Evolutionary conservation across 2,797 vertebrate genomes (phyloP).

Genomic region (Chelon labrosus): DNA sequence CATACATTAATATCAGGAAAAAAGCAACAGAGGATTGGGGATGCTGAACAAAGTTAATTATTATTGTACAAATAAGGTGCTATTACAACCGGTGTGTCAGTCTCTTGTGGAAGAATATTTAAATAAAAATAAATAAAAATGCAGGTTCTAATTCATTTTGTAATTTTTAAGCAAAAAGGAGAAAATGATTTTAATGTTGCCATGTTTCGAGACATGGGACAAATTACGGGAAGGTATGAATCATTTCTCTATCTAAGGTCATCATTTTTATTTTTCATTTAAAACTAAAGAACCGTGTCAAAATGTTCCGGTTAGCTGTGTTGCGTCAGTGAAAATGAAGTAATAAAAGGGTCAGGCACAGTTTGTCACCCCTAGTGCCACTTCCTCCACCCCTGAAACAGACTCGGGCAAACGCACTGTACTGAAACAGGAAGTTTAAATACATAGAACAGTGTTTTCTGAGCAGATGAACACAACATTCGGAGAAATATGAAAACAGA

Average conservation of each 20-base stretch:
- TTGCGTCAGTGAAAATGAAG: not conserved
- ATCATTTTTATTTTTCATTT: not conserved
- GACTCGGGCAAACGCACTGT: not conserved
- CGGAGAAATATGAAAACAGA: constrained; percentile 35
- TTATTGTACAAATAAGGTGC: not conserved
- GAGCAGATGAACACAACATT: constrained; percentile 28
- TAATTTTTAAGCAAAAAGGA: not conserved
- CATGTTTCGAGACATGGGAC: not conserved
- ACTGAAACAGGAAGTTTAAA: constrained; percentile 15
- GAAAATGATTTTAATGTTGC: not conserved
- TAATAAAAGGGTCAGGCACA: not conserved
- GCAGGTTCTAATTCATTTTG: not conserved
- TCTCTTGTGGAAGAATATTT: not conserved
- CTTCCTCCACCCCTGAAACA: not conserved
- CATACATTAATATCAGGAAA: not conserved
- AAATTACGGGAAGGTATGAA: not conserved
- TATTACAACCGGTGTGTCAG: not conserved
- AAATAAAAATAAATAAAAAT: not conserved
- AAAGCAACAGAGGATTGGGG: not conserved
- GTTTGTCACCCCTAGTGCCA: not conserved
- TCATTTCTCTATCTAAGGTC: not conserved
- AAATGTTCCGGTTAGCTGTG: not conserved
- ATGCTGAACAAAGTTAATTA: not conserved
- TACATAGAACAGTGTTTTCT: constrained; percentile 7
- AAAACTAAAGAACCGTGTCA: not conserved